A percentile compares a stretch with the other conserved stretches of the same genome.
These are phyloP conservation scores for Antheraea yamamai DNA, from an alignment of 2,888 invertebrate genomes.

Conservation along the genomic window DNA sequence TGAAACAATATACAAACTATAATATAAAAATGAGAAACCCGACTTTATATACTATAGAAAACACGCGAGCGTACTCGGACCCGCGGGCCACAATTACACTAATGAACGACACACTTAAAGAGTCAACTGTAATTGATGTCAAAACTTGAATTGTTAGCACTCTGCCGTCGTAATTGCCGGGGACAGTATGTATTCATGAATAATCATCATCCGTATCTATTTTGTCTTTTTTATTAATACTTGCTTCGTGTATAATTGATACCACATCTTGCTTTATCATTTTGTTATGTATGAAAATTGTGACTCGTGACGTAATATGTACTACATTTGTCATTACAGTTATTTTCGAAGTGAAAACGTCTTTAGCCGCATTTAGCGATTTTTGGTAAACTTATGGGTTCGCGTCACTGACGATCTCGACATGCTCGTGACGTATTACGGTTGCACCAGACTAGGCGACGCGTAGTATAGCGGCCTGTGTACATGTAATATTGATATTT, in stretches of 20 bases:
- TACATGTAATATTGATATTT: too few relatives aligned
- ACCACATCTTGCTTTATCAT: neutral
- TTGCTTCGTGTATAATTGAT: neutral
- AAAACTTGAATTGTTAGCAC: conserved; percentile 51
- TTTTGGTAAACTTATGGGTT: too few relatives aligned
- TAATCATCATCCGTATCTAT: neutral
- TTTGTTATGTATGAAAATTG: too few relatives aligned
- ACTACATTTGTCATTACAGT: too few relatives aligned
- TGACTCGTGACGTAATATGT: too few relatives aligned
- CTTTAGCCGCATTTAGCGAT: too few relatives aligned
- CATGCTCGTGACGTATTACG: too few relatives aligned
- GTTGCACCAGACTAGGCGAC: too few relatives aligned
- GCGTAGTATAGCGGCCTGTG: too few relatives aligned
- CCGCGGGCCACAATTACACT: conserved; percentile 17
- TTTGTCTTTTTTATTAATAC: neutral
- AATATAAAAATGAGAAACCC: neutral
- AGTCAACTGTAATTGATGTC: conserved; percentile 48
- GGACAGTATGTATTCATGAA: conserved; percentile 21
- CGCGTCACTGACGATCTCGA: too few relatives aligned
- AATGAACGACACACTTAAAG: conserved; percentile 33
- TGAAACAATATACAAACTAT: neutral
- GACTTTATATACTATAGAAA: neutral
- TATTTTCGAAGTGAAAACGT: too few relatives aligned
- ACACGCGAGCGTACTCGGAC: conserved; percentile 9
- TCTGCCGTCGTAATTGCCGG: conserved; percentile 40